A percentile compares a stretch with the other conserved stretches of the same genome.
phyloP scores from a whole-genome alignment of 2,888 invertebrate genomes.

The Brachyptera putata region DNA sequence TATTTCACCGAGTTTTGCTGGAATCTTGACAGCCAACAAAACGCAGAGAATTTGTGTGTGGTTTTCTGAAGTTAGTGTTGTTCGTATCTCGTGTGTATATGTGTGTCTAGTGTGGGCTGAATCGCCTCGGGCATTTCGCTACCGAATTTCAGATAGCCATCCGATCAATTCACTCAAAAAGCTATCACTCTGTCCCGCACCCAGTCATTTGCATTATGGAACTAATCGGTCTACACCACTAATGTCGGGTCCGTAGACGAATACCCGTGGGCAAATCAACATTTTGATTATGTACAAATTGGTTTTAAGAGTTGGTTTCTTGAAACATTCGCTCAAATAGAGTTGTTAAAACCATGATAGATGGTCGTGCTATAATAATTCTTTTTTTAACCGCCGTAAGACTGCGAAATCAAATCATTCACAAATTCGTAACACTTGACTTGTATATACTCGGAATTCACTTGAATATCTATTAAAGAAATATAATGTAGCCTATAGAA shows the following conservation, averaged over 20 bases:
- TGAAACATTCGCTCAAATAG: conserved; percentile 3
- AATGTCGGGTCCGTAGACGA: background rate
- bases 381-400: too few species aligned
- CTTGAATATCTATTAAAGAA: too few species aligned
- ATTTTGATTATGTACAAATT: conserved; percentile 21
- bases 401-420: too few species aligned
- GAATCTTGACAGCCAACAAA: too few species aligned
- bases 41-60: too few species aligned
- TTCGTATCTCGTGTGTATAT: background rate
- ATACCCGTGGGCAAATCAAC: background rate
- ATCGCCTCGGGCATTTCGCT: conserved; percentile 1
- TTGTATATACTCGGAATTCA: too few species aligned
- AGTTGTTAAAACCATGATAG: conserved; percentile 9
- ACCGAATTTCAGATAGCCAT: conserved; percentile 10
- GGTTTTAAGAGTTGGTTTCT: conserved; percentile 6
- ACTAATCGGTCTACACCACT: background rate
- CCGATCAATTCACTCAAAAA: background rate
- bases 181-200: conserved; percentile 12
- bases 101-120: background rate
- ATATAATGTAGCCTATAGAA: too few species aligned
- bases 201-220: background rate
- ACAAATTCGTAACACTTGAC: too few species aligned
- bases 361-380: too few species aligned
- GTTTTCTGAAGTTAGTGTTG: too few species aligned
- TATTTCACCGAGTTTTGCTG: too few species aligned